Conservation (phyloP, 2,797 vertebrate species). For the Rhinatrema bivittatum region DNA sequence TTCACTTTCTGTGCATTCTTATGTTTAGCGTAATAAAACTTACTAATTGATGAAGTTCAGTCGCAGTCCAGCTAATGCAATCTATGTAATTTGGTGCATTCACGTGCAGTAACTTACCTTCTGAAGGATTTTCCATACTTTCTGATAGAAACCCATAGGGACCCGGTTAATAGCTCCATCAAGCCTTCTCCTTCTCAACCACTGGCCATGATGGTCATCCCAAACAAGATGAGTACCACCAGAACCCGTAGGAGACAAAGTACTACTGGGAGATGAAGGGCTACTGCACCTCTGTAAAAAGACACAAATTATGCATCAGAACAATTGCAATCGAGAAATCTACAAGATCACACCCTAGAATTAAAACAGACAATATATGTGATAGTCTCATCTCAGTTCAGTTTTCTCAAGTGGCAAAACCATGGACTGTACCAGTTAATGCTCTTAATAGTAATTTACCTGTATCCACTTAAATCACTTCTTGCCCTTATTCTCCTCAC, state of each 20-base stretch:
- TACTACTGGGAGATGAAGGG: constrained; percentile 83
- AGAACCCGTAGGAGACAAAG: constrained; percentile 67
- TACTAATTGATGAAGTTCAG: too few relatives aligned
- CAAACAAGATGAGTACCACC: constrained; percentile 62
- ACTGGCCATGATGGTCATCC: constrained; percentile 91
- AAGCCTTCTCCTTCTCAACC: constrained; percentile 85
- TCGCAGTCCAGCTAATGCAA: too few relatives aligned
- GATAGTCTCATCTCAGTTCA: too few relatives aligned
- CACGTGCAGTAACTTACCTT: constrained; percentile 65
- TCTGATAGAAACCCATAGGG: constrained; percentile 92
- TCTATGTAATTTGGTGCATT: too few relatives aligned
- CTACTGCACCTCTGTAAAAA: constrained; percentile 75
- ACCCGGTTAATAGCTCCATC: constrained; percentile 96
- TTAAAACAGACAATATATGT: not conserved
- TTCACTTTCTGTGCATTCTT: too few relatives aligned
- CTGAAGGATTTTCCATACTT: constrained; percentile 93
- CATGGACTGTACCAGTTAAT: too few relatives aligned
- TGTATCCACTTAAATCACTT: too few relatives aligned
- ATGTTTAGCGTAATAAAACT: too few relatives aligned
- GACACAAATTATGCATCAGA: constrained; percentile 3
- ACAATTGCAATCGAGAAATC: not conserved
- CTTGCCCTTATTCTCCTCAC: too few relatives aligned
- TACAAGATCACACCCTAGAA: not conserved
- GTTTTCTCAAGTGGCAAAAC: too few relatives aligned
- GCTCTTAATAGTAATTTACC: too few relatives aligned